Conservation (phyloP, 2,113 vertebrate species). For the sheep (Ovis aries) region DNA sequence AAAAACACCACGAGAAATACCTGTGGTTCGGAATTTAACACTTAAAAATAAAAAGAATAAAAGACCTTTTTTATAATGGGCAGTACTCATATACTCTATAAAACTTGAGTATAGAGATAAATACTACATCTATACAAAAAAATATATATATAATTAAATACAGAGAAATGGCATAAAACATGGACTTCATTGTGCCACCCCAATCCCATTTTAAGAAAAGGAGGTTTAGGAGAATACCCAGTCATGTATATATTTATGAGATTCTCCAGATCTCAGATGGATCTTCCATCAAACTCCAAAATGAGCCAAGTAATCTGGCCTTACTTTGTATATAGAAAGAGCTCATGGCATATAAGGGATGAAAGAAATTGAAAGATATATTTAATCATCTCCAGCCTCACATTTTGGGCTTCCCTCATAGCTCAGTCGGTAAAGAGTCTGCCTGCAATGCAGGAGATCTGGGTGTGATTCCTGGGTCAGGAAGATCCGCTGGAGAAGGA, state of each 20-base stretch:
- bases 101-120: not conserved
- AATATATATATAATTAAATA: not conserved
- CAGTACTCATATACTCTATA: not conserved
- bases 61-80: not conserved
- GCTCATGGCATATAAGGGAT: not conserved
- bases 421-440: not conserved
- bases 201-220: not conserved
- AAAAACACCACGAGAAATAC: not conserved
- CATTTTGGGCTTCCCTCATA: not conserved
- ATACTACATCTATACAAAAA: not conserved
- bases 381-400: not conserved
- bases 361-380: not conserved
- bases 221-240: not conserved
- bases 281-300: not conserved
- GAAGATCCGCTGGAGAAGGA: not conserved
- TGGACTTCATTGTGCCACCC: not conserved
- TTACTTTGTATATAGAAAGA: not conserved
- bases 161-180: not conserved
- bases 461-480: not conserved
- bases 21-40: not conserved
- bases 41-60: not conserved
- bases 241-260: not conserved
- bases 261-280: not conserved
- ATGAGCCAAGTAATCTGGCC: not conserved
- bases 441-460: not conserved